Evolutionary conservation across 2,888 invertebrate genomes (phyloP).

Genomic region (Eilema griseolum): DNA sequence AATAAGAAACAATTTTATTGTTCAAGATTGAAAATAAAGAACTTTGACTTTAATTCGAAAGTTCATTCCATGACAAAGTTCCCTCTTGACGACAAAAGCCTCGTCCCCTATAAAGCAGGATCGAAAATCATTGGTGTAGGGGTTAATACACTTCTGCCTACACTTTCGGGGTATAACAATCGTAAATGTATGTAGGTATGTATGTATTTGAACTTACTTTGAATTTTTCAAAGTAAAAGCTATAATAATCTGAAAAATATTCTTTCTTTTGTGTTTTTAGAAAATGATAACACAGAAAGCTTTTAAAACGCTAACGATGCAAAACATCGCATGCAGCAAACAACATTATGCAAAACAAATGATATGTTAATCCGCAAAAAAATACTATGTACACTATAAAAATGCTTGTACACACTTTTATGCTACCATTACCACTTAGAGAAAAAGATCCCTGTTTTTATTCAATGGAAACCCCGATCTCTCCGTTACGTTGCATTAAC

Average conservation of each 20-base stretch:
- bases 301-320: conserved; percentile 14
- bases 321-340: conserved; percentile 3
- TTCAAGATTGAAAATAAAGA: no score
- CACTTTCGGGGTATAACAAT: no score
- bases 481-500: conserved; percentile 48
- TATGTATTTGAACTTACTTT: background rate
- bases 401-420: conserved; percentile 24
- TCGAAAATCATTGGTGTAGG: no score
- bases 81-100: no score
- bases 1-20: no score
- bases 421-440: conserved; percentile 47
- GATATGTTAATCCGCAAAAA: conserved; percentile 17
- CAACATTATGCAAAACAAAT: conserved; percentile 26
- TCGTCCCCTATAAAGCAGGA: no score
- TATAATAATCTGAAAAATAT: background rate
- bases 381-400: conserved; percentile 8
- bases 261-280: background rate
- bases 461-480: conserved; percentile 32
- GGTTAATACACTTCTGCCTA: no score
- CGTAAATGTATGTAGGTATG: no score
- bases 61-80: no score
- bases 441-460: conserved; percentile 47
- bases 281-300: conserved; percentile 7
- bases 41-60: no score
- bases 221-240: background rate